phyloP scores from a whole-genome alignment of 2,797 vertebrate genomes.

The Podarcis lilfordi region DNA sequence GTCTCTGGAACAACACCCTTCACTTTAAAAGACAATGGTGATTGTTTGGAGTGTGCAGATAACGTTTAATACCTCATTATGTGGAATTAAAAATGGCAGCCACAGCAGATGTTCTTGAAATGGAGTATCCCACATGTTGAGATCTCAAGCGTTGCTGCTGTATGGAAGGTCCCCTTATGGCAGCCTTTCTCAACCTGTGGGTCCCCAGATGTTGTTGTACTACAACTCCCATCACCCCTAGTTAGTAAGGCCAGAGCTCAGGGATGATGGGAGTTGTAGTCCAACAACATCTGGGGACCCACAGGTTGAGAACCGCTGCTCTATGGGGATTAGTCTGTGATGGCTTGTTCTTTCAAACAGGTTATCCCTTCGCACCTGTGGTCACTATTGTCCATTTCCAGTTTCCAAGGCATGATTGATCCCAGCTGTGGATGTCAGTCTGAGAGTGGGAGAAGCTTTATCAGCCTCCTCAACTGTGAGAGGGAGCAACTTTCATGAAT shows the following conservation, averaged over 20 bases:
- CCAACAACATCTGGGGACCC: too few relatives aligned
- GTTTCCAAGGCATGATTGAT: conserved; percentile 47
- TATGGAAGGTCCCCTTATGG: neutral
- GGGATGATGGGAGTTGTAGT: too few relatives aligned
- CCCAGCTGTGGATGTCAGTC: conserved; percentile 16
- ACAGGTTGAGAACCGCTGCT: too few relatives aligned
- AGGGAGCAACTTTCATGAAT: neutral
- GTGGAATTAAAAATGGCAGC: neutral
- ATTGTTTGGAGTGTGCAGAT: neutral
- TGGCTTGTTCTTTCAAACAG: neutral
- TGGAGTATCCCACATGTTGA: neutral
- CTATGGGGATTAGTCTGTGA: neutral
- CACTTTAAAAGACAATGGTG: neutral
- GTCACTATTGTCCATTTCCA: neutral
- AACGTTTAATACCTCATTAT: neutral
- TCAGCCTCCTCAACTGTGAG: conserved; percentile 31
- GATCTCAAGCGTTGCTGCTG: neutral
- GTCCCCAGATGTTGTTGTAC: too few relatives aligned
- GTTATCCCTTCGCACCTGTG: neutral
- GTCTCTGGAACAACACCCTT: conserved; percentile 6
- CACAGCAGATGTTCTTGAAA: neutral
- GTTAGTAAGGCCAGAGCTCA: too few relatives aligned
- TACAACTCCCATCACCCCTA: too few relatives aligned
- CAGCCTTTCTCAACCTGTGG: too few relatives aligned
- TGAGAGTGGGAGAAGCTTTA: conserved; percentile 41